phyloP scores from a whole-genome alignment of 2,888 invertebrate genomes.

The Lepidocyrtinus sp. region DNA sequence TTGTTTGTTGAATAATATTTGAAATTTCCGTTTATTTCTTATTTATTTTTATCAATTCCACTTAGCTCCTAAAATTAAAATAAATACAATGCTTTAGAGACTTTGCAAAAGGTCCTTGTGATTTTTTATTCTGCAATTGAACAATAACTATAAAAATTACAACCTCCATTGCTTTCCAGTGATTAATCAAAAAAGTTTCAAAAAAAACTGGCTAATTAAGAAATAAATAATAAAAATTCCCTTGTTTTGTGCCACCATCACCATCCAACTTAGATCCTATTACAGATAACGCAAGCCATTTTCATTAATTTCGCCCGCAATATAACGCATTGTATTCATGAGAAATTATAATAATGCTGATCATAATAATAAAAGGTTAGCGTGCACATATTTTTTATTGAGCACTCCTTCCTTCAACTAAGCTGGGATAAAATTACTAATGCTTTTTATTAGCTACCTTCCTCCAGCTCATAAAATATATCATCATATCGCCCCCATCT shows the following conservation, averaged over 20 bases:
- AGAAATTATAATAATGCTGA: background rate
- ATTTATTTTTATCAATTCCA: too few relatives aligned
- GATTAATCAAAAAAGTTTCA: background rate
- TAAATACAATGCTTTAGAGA: too few relatives aligned
- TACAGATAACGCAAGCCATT: slow-evolving; percentile 40
- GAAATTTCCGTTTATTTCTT: too few relatives aligned
- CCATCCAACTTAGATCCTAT: slow-evolving; percentile 40
- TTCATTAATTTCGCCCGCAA: background rate
- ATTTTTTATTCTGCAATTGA: too few relatives aligned
- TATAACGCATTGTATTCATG: background rate
- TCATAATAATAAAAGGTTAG: background rate
- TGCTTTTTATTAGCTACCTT: background rate
- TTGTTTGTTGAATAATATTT: too few relatives aligned
- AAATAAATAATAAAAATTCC: slow-evolving; percentile 45
- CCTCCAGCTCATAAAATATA: background rate
- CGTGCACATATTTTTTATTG: background rate
- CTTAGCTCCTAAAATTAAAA: too few relatives aligned
- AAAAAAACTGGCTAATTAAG: slow-evolving; percentile 34
- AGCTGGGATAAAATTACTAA: background rate
- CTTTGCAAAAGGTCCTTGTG: too few relatives aligned
- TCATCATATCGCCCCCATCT: background rate
- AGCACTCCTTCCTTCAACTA: background rate
- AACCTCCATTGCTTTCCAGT: too few relatives aligned
- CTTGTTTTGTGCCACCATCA: background rate
- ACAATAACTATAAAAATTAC: too few relatives aligned